Conservation (phyloP, 2,888 invertebrate genomes). For the Mythimna loreyi region DNA sequence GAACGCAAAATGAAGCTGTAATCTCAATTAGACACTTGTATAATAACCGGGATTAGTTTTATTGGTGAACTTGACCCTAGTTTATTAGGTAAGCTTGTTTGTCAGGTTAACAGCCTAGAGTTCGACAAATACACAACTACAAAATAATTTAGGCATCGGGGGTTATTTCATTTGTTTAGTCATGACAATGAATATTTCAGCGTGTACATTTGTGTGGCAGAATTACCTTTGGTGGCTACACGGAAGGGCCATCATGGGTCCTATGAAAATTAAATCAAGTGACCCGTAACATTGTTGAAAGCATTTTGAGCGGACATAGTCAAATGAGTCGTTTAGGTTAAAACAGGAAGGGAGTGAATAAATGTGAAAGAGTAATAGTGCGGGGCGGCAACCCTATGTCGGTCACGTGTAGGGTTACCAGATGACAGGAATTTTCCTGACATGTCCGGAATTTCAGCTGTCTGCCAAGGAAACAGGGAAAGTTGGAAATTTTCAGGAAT, state of each 20-base stretch:
- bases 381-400: constrained; percentile 59
- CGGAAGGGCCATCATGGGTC: constrained; percentile 35
- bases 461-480: too few species aligned
- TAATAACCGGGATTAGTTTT: too few species aligned
- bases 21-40: too few species aligned
- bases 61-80: too few species aligned
- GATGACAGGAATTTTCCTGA: too few species aligned
- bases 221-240: constrained; percentile 24
- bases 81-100: not conserved
- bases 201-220: not conserved
- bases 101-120: not conserved
- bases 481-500: too few species aligned
- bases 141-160: not conserved
- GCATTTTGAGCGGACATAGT: constrained; percentile 52
- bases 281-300: constrained; percentile 61
- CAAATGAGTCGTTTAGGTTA: constrained; percentile 58
- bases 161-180: constrained; percentile 7
- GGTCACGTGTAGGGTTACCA: too few species aligned
- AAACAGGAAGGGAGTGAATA: constrained; percentile 62
- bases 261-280: constrained; percentile 67
- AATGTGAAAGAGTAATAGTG: constrained; percentile 63
- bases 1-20: too few species aligned
- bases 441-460: too few species aligned
- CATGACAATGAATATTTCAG: constrained; percentile 15
- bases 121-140: not conserved